phyloP scores from a whole-genome alignment of 35 echinoderm and acorn worm species.

The Acanthaster planci region DNA sequence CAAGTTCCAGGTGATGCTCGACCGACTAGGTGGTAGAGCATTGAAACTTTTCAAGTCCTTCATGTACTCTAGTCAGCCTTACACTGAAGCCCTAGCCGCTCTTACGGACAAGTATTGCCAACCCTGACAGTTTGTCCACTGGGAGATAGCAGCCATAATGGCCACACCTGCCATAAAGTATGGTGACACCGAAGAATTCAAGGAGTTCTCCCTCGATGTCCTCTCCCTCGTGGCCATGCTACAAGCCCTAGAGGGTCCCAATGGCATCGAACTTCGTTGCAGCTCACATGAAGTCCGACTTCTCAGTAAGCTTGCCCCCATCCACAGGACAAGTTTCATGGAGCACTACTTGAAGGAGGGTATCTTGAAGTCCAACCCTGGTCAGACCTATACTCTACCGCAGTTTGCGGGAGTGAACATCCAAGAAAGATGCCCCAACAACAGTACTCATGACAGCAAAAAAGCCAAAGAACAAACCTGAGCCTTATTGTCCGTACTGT shows the following conservation, averaged over 20 bases:
- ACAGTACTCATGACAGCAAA: not conserved
- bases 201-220: constrained; percentile 13
- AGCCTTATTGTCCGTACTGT: constrained; percentile 43
- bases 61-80: constrained; percentile 12
- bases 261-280: constrained; percentile 29
- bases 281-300: constrained; percentile 35
- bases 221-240: constrained; percentile 41
- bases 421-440: not conserved
- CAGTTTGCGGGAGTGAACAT: constrained; percentile 10
- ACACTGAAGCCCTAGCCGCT: constrained; percentile 26
- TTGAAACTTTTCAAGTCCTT: constrained; percentile 32
- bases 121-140: constrained; percentile 40
- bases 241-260: constrained; percentile 16
- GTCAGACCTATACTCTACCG: constrained; percentile 9
- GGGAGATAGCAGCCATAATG: constrained; percentile 36
- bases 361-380: constrained; percentile 21
- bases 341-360: constrained; percentile 28
- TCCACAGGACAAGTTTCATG: constrained; percentile 22
- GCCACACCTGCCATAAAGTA: too few relatives aligned
- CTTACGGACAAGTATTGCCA: constrained; percentile 30
- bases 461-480: constrained; percentile 10
- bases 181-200: too few relatives aligned
- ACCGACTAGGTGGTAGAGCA: not conserved
- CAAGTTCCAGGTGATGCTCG: constrained; percentile 30
- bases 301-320: constrained; percentile 13